phyloP scores from a whole-genome alignment of 2,888 invertebrate genomes.

The Heterodera filipjevi region DNA sequence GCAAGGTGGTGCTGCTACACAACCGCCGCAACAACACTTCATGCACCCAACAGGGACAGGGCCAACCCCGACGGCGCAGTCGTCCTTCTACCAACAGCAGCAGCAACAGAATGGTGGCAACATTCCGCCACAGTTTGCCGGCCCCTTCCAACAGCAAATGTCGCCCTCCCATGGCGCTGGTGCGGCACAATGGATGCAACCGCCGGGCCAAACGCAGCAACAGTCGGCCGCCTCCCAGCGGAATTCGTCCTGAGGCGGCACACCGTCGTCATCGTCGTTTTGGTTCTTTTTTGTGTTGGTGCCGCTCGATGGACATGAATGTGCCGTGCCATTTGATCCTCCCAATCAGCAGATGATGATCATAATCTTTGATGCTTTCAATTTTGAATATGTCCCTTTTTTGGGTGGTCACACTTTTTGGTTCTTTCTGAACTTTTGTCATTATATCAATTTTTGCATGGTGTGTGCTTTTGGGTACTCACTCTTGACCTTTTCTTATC shows the following conservation, averaged over 20 bases:
- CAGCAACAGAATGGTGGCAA: background rate
- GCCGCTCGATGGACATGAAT: no score
- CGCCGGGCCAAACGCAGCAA: background rate
- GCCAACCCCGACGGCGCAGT: background rate
- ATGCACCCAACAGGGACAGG: background rate
- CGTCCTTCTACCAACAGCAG: background rate
- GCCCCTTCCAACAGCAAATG: background rate
- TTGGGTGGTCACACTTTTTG: no score
- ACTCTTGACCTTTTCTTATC: background rate
- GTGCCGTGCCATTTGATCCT: no score
- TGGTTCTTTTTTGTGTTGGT: no score
- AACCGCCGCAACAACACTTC: background rate
- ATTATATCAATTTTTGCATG: background rate
- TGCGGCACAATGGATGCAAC: background rate
- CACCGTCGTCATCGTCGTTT: no score
- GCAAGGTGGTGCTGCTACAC: background rate
- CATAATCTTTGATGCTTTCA: background rate
- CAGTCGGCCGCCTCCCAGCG: background rate
- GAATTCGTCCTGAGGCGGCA: conserved; percentile 7
- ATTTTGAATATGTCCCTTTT: background rate
- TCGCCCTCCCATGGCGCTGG: background rate
- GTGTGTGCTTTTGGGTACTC: background rate
- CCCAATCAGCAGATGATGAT: background rate
- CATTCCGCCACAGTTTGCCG: background rate
- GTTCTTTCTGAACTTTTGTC: background rate